Evolutionary conservation across 2,888 invertebrate genomes (phyloP).

Genomic region (Metopia argyrocephala): DNA sequence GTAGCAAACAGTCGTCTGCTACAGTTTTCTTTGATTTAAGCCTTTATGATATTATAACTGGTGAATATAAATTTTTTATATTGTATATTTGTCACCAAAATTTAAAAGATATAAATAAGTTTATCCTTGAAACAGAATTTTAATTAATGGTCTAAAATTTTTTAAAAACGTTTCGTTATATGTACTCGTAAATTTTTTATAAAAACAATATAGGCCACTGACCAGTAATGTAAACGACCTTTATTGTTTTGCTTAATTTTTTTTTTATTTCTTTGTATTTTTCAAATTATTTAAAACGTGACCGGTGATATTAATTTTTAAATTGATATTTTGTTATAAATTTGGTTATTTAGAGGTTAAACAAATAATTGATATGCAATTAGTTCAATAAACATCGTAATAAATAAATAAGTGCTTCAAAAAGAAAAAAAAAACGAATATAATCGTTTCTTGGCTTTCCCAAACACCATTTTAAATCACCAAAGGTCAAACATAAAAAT

Average conservation of each 20-base stretch:
- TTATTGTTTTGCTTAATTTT: conserved; percentile 32
- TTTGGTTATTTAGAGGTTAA: not conserved
- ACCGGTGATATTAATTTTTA: not conserved
- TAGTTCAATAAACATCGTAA: not conserved
- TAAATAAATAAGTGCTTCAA: not conserved
- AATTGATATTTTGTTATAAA: not conserved
- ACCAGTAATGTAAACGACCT: conserved; percentile 46
- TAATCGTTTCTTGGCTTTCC: too few species aligned
- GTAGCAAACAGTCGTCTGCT: too few species aligned
- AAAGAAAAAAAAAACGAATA: not conserved
- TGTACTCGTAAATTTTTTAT: not conserved
- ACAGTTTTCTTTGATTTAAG: too few species aligned
- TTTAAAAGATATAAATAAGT: not conserved
- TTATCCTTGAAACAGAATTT: conserved; percentile 50
- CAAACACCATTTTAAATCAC: too few species aligned
- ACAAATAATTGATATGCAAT: not conserved
- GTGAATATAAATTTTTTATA: not conserved
- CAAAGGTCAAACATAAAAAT: too few species aligned
- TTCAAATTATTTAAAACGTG: conserved; percentile 18
- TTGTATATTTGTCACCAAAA: conserved; percentile 28
- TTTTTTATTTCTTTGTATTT: not conserved
- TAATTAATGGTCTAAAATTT: conserved; percentile 21
- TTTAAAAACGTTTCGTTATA: conserved; percentile 15
- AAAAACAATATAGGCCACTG: conserved; percentile 49
- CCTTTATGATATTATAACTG: not conserved